Percentiles rank a stretch among this genome's conserved stretches.
phyloP scores from a whole-genome alignment of 1,140 invertebrate genomes.

The Oreohelix idahoensis region DNA sequence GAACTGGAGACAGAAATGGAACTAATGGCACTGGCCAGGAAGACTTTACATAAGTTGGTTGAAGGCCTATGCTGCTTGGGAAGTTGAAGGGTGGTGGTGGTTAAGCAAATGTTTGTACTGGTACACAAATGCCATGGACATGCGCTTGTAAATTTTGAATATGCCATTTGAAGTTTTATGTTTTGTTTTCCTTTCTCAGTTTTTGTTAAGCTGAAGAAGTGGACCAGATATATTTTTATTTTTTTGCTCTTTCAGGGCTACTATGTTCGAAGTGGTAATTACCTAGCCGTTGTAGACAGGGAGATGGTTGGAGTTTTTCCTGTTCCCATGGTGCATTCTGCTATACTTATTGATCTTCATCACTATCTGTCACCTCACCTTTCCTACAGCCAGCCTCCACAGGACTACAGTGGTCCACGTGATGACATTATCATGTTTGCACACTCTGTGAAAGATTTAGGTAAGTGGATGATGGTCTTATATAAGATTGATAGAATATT shows the following conservation, averaged over 20 bases:
- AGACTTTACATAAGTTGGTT: too few relatives aligned
- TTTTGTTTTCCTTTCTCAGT: too few relatives aligned
- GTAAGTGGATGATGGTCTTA: slow-evolving; percentile 45
- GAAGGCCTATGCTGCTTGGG: too few relatives aligned
- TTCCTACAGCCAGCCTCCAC: slow-evolving; percentile 82
- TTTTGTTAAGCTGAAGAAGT: too few relatives aligned
- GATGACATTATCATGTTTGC: slow-evolving; percentile 98
- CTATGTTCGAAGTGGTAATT: slow-evolving; percentile 89
- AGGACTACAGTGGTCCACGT: slow-evolving; percentile 80
- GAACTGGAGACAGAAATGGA: too few relatives aligned
- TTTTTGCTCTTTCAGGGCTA: slow-evolving; percentile 80
- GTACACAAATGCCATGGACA: too few relatives aligned
- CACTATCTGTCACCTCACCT: slow-evolving; percentile 78
- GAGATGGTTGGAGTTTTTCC: slow-evolving; percentile 83
- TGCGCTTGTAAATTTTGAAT: too few relatives aligned
- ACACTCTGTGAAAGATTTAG: slow-evolving; percentile 80
- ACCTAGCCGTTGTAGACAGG: slow-evolving; percentile 84
- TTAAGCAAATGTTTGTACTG: too few relatives aligned
- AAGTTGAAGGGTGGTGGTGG: too few relatives aligned
- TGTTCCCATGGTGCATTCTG: slow-evolving; percentile 94
- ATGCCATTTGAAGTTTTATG: too few relatives aligned
- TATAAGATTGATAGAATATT: too few relatives aligned
- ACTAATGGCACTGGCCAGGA: too few relatives aligned
- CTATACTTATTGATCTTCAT: slow-evolving; percentile 86
- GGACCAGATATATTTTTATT: neutral